Conservation (phyloP, 2,113 vertebrate genomes). For the Sarotherodon lohbergeri region DNA sequence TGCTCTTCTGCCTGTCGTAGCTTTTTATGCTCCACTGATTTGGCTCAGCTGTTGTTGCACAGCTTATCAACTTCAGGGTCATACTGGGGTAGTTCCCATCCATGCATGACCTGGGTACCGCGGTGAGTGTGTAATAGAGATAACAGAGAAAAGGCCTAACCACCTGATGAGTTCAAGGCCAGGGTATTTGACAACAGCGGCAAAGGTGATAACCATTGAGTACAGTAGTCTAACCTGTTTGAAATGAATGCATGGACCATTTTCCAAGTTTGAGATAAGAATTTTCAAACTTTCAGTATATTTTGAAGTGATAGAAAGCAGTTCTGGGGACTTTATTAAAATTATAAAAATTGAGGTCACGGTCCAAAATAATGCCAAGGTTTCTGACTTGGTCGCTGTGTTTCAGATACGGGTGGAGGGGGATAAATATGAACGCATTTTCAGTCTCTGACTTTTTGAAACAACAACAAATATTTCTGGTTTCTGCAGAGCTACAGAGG, state of each 20-base stretch:
- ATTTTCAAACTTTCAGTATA: background rate
- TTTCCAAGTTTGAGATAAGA: background rate
- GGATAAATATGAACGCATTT: background rate
- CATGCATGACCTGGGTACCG: background rate
- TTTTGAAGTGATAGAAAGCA: background rate
- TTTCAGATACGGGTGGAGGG: background rate
- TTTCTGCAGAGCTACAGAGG: background rate
- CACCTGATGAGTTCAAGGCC: background rate
- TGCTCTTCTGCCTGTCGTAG: fast-evolving
- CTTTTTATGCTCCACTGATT: background rate
- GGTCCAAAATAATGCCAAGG: no score
- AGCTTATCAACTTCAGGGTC: background rate
- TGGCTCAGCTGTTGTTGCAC: background rate
- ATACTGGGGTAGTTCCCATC: background rate
- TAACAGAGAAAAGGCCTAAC: background rate
- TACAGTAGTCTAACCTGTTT: background rate
- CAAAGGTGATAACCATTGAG: fast-evolving
- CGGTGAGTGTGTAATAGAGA: background rate
- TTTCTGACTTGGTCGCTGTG: no score
- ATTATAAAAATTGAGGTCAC: no score
- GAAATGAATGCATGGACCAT: background rate
- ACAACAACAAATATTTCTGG: background rate
- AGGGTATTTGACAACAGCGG: background rate
- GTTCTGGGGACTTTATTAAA: no score
- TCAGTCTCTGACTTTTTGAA: background rate